phyloP scores from a whole-genome alignment of 2,113 vertebrate genomes.

The Paralichthys olivaceus region DNA sequence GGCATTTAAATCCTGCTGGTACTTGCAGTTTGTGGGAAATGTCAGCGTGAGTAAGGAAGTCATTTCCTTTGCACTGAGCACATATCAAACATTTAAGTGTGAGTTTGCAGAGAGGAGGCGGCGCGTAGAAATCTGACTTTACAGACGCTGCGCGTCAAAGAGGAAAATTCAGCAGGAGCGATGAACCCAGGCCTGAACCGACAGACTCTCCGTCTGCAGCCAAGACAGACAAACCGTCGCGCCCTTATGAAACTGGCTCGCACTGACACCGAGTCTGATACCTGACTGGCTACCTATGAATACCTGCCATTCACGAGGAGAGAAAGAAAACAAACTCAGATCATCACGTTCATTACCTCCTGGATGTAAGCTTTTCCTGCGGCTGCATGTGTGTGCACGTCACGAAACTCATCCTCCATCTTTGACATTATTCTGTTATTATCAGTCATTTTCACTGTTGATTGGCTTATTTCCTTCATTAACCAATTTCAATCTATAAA shows the following conservation, averaged over 20 bases:
- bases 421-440: background rate
- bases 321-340: constrained; percentile 7
- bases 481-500: no score
- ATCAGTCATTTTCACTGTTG: no score
- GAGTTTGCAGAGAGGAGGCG: no score
- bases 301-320: background rate
- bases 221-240: background rate
- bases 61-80: background rate
- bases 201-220: background rate
- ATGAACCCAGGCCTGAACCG: background rate
- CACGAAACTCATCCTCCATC: background rate
- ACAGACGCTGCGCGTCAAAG: background rate
- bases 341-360: background rate
- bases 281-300: background rate
- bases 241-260: background rate
- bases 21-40: constrained; percentile 33
- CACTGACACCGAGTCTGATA: background rate
- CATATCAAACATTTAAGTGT: no score
- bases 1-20: constrained; percentile 42
- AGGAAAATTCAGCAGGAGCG: background rate
- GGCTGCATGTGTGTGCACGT: background rate
- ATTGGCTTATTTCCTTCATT: no score
- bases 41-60: constrained; percentile 9
- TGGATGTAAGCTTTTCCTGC: background rate
- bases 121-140: background rate